Evolutionary conservation across 1,140 invertebrate species (phyloP), one percentile per base, ranked within the genome.

Genomic region (Tyrophagus putrescentiae): DNA sequence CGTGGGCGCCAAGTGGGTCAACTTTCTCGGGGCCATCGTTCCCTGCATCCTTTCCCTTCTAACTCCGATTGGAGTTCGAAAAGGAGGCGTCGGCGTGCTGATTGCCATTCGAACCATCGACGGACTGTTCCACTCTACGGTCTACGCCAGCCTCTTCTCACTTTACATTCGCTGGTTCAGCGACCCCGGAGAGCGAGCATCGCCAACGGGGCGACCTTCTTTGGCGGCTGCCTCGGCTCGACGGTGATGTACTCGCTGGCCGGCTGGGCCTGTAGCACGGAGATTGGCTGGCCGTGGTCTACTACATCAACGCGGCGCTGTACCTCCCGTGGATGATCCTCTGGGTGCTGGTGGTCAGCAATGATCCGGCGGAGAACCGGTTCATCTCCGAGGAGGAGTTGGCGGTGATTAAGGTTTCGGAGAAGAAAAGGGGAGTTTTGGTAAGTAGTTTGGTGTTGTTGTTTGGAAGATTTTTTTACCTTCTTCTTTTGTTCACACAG

Each of bases 11-110:
- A 88, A 87, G 73, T 84, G 83, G 80, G 81, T 88, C 48, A 85
- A 89, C 77, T 81, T 82, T 63, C 77, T 79, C 65, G 84, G 85
- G 1, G 82, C 90, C 77, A 71, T 91, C 25, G 70, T 82, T 32
- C 84, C 88, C 44, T 87, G 84, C 63, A 54, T 86, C 4, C 70
- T 91, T n/a, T 90, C 88, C 0, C 71, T 93, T 6, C 69, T 92
- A 0, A 88, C 85, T 1, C 90, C 90, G 3, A 64, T 80, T 0
- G 79, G 81, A 0, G 83, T 86, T 7, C 13, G 25, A 29, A 21
- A 27, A 2, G 52, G 52, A n/a, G 27, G 27, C 13, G 52, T 27
- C 9, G 13, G 52, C 11, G 11, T 25, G 27, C n/a, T 60, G 13
- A 57, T 60, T 7, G 18, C n/a, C 13, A 53, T 34, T 18, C 59